phyloP scores from a whole-genome alignment of 2,797 vertebrate species.

The Natrix natrix region DNA sequence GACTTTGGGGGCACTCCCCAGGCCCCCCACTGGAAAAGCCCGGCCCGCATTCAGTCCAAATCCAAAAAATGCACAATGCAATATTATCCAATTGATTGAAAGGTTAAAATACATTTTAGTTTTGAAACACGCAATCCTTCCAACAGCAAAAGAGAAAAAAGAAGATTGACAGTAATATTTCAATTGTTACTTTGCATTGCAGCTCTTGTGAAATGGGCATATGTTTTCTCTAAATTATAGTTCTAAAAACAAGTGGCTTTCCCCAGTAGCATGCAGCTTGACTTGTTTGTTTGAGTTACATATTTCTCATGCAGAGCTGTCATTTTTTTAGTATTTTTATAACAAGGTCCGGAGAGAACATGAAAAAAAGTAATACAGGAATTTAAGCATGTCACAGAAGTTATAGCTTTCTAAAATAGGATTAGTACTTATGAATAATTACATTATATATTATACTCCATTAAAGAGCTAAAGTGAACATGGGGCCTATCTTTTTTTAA shows the following conservation, averaged over 20 bases:
- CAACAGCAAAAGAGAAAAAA: not conserved
- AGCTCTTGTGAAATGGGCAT: not conserved
- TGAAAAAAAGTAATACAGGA: not conserved
- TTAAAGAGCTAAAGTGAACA: not conserved
- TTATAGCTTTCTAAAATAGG: not conserved
- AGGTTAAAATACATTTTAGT: not conserved
- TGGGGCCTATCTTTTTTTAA: not conserved
- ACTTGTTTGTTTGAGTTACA: not conserved
- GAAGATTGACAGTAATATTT: not conserved
- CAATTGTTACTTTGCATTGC: not conserved
- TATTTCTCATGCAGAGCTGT: not conserved
- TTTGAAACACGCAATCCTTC: not conserved
- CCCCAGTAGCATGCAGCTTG: not conserved
- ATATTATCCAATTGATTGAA: not conserved
- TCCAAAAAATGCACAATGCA: not conserved
- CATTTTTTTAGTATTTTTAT: not conserved
- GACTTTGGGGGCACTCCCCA: not conserved
- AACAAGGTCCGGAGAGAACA: not conserved
- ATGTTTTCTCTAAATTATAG: not conserved
- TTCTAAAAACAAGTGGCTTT: not conserved
- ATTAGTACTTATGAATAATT: not conserved
- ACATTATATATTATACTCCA: not conserved
- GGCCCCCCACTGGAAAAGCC: not conserved
- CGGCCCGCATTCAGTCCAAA: not conserved
- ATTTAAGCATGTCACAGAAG: not conserved